A percentile compares a stretch with the other conserved stretches of the same genome.
phyloP scores from a whole-genome alignment of 2,113 vertebrate genomes.

The Hippocampus barbouri region DNA sequence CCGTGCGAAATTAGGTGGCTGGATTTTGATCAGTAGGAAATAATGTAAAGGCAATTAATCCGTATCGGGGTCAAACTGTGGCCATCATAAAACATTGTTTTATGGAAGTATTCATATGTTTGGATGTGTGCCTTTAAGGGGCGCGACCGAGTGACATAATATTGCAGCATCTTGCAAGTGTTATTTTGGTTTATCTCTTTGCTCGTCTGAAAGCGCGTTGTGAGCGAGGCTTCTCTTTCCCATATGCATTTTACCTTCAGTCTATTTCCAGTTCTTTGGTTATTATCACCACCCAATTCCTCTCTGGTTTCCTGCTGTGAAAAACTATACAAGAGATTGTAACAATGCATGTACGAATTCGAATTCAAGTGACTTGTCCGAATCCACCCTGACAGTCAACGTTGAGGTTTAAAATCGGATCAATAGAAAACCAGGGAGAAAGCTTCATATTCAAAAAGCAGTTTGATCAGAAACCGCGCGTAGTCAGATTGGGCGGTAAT shows the following conservation, averaged over 20 bases:
- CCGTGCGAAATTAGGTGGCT: conserved; percentile 9
- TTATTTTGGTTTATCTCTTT: neutral
- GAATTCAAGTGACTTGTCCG: neutral
- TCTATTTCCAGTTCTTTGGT: neutral
- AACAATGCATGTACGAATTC: neutral
- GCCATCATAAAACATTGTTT: neutral
- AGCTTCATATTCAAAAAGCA: accelerated
- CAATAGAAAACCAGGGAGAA: neutral
- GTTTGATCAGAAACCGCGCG: neutral
- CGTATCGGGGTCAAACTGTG: neutral
- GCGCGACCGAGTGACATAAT: neutral
- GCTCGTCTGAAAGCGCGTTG: neutral
- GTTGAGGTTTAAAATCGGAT: neutral
- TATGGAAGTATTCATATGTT: neutral
- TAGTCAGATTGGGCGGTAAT: neutral
- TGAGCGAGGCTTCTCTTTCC: neutral
- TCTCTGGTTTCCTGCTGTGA: neutral
- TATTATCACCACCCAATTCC: neutral
- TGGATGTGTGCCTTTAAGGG: neutral
- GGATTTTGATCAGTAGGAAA: neutral
- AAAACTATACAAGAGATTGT: neutral
- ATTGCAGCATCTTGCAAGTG: neutral
- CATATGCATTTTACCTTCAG: neutral
- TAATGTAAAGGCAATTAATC: neutral
- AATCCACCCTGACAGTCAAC: neutral